phyloP scores from a whole-genome alignment of 2,113 vertebrate genomes.

The Tragelaphus imberbis region DNA sequence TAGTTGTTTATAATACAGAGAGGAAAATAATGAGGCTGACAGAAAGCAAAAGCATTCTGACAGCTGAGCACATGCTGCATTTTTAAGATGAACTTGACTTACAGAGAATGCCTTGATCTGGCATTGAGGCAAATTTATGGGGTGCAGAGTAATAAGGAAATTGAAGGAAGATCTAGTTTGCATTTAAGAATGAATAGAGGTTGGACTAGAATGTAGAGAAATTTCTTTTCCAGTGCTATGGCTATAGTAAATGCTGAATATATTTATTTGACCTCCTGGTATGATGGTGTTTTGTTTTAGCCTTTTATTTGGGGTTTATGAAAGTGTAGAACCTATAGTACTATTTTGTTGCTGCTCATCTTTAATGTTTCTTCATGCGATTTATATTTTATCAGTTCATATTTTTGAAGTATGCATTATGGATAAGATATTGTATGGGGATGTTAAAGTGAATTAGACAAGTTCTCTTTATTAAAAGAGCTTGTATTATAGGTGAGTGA shows the following conservation, averaged over 20 bases:
- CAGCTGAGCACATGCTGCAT: neutral
- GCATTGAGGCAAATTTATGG: neutral
- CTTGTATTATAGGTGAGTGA: neutral
- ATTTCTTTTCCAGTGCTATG: neutral
- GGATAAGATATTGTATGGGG: neutral
- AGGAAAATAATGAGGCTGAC: neutral
- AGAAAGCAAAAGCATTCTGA: neutral
- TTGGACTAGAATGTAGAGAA: neutral
- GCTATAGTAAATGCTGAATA: neutral
- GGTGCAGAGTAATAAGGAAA: neutral
- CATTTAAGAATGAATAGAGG: neutral
- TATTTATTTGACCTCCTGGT: neutral
- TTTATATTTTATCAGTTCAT: neutral
- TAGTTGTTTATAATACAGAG: neutral
- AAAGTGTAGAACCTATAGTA: neutral
- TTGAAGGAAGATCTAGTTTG: neutral
- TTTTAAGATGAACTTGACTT: neutral
- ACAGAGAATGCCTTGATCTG: neutral
- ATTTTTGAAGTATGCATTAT: neutral
- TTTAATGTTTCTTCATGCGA: neutral
- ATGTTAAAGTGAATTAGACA: neutral
- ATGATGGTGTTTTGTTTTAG: neutral
- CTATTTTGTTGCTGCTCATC: neutral
- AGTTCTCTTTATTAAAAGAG: neutral
- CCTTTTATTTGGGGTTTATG: conserved; percentile 9